Evolutionary conservation across 1,140 invertebrate species (phyloP), one percentile per base, ranked within the genome.

Genomic region (Drosophila virilis): DNA sequence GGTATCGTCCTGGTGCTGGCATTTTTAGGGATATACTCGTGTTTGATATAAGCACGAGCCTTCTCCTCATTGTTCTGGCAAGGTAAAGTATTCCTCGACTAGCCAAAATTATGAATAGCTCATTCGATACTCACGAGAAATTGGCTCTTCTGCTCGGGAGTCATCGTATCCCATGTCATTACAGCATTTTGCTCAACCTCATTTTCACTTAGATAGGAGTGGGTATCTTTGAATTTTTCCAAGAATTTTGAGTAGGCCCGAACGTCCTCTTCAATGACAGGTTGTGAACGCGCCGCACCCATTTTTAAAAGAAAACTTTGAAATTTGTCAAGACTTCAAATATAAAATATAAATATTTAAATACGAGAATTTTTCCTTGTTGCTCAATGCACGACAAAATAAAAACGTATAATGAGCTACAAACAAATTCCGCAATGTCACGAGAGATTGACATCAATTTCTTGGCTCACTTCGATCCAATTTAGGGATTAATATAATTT

Each of bases 101-200:
- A 37, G 6, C 1, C 7, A 50, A 3, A 22, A 22, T n/a, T 2
- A 50, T 50, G 2, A 1, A 4, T 7, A n/a, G 6, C 12, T 8
- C 15, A 46, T 9, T 32, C 22, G 6, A 13, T 52, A 52, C 51
- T 52, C 32, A 52, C 51, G 5, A 37, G n/a, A 9, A 52, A 52
- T 15, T 52, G 32, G 51, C 33, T 52, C 51, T 37, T 52, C 33
- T 52, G 51, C n/a, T 8, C n/a, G 1, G 32, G 32, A 1, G 51
- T 35, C 51, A 52, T 52, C 1, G 51, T 13, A 1, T 15, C 13
- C 51, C 51, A 52, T 9, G 32, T 52, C n/a, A 37, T 15, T 10
- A 37, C 1, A 52, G 51, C 51, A 52, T 52, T 37, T 10, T 37
- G 32, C 32, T 37, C 32, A 6, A 52, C 4, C 0, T 52, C 51